Evolutionary conservation across 2,797 vertebrate genomes (phyloP).

Genomic region (Meriones psammophilus): DNA sequence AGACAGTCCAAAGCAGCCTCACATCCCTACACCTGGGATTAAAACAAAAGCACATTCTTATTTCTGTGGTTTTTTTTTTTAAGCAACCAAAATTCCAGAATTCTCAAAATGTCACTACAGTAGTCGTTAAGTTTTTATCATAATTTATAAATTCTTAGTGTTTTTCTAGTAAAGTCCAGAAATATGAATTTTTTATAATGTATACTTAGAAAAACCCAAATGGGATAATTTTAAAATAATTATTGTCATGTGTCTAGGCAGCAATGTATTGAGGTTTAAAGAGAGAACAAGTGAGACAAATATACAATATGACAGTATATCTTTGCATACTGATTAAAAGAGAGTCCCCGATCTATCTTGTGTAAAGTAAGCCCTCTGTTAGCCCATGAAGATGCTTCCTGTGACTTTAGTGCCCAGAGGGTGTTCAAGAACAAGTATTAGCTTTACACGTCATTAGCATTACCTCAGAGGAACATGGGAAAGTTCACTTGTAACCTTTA

Average conservation of each 20-base stretch:
- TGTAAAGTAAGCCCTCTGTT: slow-evolving; percentile 20
- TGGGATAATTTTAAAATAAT: not conserved
- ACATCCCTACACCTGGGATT: too few relatives aligned
- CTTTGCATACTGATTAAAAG: slow-evolving; percentile 6
- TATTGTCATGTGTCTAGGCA: not conserved
- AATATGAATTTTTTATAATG: not conserved
- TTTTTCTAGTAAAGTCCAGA: slow-evolving; percentile 36
- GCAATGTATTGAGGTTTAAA: not conserved
- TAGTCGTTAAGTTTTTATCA: slow-evolving; percentile 40
- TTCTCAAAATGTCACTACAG: not conserved
- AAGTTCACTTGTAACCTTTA: slow-evolving; percentile 8
- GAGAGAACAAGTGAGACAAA: slow-evolving; percentile 37
- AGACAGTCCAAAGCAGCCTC: too few relatives aligned
- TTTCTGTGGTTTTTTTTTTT: too few relatives aligned
- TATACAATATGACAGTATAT: slow-evolving; percentile 1
- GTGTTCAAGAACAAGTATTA: not conserved
- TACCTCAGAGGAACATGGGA: not conserved
- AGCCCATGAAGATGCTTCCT: slow-evolving; percentile 23
- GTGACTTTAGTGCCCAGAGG: not conserved
- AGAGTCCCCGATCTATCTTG: not conserved
- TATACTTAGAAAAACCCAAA: not conserved
- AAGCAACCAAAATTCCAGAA: too few relatives aligned
- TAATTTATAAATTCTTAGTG: slow-evolving; percentile 1
- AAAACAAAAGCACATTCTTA: too few relatives aligned
- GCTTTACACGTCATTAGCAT: not conserved